Evolutionary conservation across 2,888 invertebrate species (phyloP).

Genomic region (Meandrusa payeni): DNA sequence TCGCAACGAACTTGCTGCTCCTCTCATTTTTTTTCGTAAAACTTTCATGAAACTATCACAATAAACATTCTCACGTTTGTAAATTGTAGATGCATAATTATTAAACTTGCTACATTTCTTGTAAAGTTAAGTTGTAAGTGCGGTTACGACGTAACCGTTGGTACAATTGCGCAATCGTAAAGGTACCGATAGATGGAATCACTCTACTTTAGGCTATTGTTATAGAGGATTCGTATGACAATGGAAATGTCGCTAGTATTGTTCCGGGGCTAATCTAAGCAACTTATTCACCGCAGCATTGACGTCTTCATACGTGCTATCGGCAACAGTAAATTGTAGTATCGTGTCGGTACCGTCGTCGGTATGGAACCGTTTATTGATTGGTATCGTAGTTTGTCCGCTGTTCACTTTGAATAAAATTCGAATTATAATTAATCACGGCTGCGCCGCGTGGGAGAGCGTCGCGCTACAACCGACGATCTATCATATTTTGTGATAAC

Average conservation of each 20-base stretch:
- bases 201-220: constrained; percentile 32
- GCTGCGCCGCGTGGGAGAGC: constrained; percentile 75
- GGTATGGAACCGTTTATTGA: constrained; percentile 81
- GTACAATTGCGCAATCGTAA: constrained; percentile 30
- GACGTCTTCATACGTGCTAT: constrained; percentile 76
- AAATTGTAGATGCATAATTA: too few relatives aligned
- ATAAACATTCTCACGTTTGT: too few relatives aligned
- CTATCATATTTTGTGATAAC: constrained; percentile 81
- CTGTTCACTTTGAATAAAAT: constrained; percentile 81
- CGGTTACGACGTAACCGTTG: constrained; percentile 39
- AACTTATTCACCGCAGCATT: constrained; percentile 60
- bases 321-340: constrained; percentile 75
- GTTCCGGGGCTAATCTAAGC: constrained; percentile 60
- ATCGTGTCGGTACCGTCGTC: constrained; percentile 75
- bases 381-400: constrained; percentile 79
- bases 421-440: constrained; percentile 81
- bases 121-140: too few relatives aligned
- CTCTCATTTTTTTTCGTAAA: too few relatives aligned
- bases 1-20: too few relatives aligned
- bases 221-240: constrained; percentile 53
- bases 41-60: too few relatives aligned
- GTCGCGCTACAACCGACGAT: constrained; percentile 69
- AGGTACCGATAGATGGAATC: constrained; percentile 15
- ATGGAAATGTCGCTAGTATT: constrained; percentile 65
- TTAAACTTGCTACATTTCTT: too few relatives aligned